Conservation (phyloP, 2,113 vertebrate species). For the Gavia stellata region DNA sequence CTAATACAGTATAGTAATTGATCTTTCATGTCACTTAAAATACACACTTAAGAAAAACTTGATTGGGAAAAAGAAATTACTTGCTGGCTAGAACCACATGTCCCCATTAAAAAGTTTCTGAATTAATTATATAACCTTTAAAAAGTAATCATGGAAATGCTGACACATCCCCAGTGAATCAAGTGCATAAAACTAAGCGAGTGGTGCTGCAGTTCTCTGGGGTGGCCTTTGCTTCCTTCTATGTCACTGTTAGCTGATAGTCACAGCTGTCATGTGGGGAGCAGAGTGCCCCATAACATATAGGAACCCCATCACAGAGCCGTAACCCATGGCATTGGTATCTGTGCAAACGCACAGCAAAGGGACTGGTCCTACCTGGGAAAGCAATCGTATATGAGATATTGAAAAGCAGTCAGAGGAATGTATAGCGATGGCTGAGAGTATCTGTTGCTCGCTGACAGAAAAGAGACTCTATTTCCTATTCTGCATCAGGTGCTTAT, state of each 20-base stretch:
- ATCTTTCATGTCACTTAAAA: neutral
- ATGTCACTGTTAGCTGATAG: accelerated
- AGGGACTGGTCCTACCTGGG: neutral
- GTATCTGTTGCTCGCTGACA: neutral
- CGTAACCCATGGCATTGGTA: accelerated
- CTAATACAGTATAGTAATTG: neutral
- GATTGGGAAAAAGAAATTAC: neutral
- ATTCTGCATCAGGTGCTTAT: neutral
- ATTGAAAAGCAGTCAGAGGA: neutral
- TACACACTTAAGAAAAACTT: neutral
- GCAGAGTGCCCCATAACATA: too few relatives aligned
- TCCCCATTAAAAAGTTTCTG: neutral
- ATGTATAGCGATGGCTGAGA: neutral
- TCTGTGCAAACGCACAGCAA: neutral
- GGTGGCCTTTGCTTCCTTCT: neutral
- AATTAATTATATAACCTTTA: neutral
- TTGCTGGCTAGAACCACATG: neutral
- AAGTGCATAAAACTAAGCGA: accelerated
- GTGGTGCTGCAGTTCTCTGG: neutral
- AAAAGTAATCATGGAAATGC: neutral
- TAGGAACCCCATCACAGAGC: neutral
- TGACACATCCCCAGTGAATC: neutral
- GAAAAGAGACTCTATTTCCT: neutral
- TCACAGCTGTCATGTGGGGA: neutral
- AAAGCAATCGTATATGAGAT: neutral